Percentiles rank a stretch among this genome's conserved stretches.
Conservation (phyloP, 2,113 vertebrate species). For the Dicaeum eximium region DNA sequence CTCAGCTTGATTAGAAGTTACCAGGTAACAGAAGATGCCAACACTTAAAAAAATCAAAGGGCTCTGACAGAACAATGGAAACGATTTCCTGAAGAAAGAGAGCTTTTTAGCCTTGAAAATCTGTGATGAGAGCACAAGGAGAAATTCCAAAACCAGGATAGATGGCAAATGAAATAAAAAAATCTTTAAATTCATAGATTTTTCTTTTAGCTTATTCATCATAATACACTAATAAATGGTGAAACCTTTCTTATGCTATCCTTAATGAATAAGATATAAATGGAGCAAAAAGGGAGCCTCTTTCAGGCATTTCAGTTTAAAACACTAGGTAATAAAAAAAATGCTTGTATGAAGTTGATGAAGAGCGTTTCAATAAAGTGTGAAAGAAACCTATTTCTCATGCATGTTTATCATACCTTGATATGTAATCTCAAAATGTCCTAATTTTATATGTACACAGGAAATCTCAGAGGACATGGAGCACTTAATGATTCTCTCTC, state of each 20-base stretch:
- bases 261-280: neutral
- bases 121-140: neutral
- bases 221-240: neutral
- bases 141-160: neutral
- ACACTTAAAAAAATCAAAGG: neutral
- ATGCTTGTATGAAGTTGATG: neutral
- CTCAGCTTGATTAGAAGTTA: neutral
- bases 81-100: neutral
- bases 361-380: neutral
- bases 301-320: neutral
- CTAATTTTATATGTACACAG: neutral
- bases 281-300: neutral
- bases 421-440: neutral
- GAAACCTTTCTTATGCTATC: neutral
- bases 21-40: neutral
- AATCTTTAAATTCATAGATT: neutral
- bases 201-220: neutral
- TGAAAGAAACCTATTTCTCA: neutral
- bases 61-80: neutral
- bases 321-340: neutral
- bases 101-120: neutral
- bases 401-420: neutral
- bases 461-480: neutral
- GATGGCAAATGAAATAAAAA: neutral
- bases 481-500: neutral